A percentile compares a stretch with the other conserved stretches of the same genome.
phyloP scores from a whole-genome alignment of 2,797 vertebrate genomes.

The Lepilemur ruficaudatus region DNA sequence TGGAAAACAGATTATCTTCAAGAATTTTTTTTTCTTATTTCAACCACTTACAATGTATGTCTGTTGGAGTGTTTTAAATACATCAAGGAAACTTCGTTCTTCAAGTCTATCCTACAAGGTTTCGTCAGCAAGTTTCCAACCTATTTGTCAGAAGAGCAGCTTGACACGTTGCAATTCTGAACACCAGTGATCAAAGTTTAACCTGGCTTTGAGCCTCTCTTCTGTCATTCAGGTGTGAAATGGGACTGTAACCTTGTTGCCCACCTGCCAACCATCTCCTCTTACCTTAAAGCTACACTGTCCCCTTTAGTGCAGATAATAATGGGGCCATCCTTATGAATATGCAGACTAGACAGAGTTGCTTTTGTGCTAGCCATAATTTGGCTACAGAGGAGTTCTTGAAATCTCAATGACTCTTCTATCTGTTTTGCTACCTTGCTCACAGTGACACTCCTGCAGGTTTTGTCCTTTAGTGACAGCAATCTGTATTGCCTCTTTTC shows the following conservation, averaged over 20 bases:
- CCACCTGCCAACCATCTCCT: neutral
- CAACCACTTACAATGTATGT: neutral
- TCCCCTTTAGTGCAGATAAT: neutral
- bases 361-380: neutral
- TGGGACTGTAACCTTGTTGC: neutral
- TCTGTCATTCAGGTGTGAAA: neutral
- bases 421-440: neutral
- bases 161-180: neutral
- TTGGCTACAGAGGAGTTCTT: neutral
- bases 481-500: neutral
- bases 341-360: neutral
- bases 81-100: neutral
- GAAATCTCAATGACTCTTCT: neutral
- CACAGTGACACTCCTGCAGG: neutral
- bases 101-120: neutral
- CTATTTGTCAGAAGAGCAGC: neutral
- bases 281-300: neutral
- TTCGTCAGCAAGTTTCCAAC: constrained; percentile 17
- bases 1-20: neutral
- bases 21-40: neutral
- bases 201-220: neutral
- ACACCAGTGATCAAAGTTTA: neutral
- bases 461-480: too few relatives aligned
- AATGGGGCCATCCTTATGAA: neutral
- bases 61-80: neutral